Base-by-base conservation (phyloP, 1,140 invertebrate genomes). In the Drosophila hydei region DNA sequence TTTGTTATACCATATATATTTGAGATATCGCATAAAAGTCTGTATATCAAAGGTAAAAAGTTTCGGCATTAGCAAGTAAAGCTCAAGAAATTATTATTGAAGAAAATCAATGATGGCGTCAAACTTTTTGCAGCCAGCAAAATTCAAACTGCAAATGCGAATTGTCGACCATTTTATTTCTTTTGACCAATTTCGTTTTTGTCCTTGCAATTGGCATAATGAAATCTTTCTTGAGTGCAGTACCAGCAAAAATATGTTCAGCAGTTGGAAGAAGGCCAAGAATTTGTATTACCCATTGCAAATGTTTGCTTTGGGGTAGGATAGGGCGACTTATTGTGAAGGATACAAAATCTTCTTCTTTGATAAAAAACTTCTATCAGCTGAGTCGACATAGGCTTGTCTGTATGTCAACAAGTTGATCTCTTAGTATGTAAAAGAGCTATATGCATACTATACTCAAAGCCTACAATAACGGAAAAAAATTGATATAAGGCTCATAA, bases 181-280 rank as follows among this genome's bases (percentile, higher is more conserved):
- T 54, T 30, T 47, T 27, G 30, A 33, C 21, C 27, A 14, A 40
- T 14, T 11, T 33, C 27, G 38, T 38, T 65, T 30, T 73, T 74
- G 74, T 54, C 76, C 73, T 79, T 76, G 61, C 55, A 61, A 62
- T 51, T 77, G 61, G 40, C 77, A 71, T 85, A 85, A 85, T 85
- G 69, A 77, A 84, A 84, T 50, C 54, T 45, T 18, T 19, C 33
- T 19, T 43, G 51, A 45, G 23, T 58, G 62, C 51, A 43, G 6
- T 40, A 18, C 19, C 9, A 38, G 62, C 47, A 56, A 30, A 65
- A 81, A 77, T 77, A 70, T 73, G 64, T 70, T 56, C 63, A 43
- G 64, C 65, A 45, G 77, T 85, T 85, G 80, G 81, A 80, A 75
- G 63, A 43, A 68, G 68, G 81, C 80, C 81, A 85, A 77, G 52